Base-by-base conservation (phyloP, 2,113 vertebrate species). In the Atherinomorus stipes region DNA sequence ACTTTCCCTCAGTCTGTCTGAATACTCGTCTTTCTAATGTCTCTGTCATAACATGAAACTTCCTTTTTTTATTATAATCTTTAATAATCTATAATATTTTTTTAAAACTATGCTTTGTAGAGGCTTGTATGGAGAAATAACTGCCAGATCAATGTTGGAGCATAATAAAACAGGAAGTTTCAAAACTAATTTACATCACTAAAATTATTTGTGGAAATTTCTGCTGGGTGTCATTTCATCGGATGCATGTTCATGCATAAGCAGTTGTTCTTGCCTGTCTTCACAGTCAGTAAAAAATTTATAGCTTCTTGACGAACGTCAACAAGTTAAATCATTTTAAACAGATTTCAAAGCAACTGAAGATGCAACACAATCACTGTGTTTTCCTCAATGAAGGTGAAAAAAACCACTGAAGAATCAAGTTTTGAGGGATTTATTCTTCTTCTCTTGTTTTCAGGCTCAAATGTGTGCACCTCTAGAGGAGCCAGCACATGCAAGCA, bases 401-500 rank as follows among this genome's bases (percentile, higher is more conserved):
- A 6, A 34, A 28, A 4, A 28, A 28, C 28, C 28, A 28, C 28
- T 4, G 28, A 28, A 28, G 28, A 28, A 28, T 28, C 28, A 28
- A 21, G 5, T 63, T 51, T 23, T 15, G 1, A n/a, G 52, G 12
- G 38, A 63, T 11, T n/a, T 10, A 23, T 19, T 23, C 10, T 12
- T 50, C 45, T 62, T 49, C 5, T 67, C 26, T 56, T 85, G 51
- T 23, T 81, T 94, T 26, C 90, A 99, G 98, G 94, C 38, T 90
- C 93, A 37, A 98, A 97, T 67, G 94, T 97, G 78, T 99, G 98
- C 81, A 94, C 94, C 7, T 96, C 94, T n/a, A 94, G 97, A 38
- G 98, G 98, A 2, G 96, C 96, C 84, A 96, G 90, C 80, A 97
- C 98, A 79, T 99, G 98, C 76, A 95, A 96, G 83, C 93, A 98